Evolutionary conservation across 1,140 invertebrate species (phyloP).

Genomic region (Aleiodes sp.): DNA sequence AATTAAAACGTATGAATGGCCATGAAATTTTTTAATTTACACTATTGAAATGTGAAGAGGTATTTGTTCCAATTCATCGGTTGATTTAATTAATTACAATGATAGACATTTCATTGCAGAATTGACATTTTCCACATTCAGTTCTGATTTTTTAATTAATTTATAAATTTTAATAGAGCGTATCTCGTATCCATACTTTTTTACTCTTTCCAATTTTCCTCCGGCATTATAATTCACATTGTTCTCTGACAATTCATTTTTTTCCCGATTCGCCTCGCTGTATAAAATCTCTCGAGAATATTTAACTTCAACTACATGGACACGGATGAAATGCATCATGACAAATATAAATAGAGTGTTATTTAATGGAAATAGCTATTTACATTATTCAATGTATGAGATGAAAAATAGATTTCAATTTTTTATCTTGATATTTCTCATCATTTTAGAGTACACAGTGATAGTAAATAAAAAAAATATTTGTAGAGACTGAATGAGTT

Average conservation of each 20-base stretch:
- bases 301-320: background rate
- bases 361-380: background rate
- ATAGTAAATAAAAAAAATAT: background rate
- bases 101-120: background rate
- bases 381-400: background rate
- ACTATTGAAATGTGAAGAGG: background rate
- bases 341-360: background rate
- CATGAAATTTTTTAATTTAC: slow-evolving; percentile 2
- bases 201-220: no score
- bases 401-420: background rate
- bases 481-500: no score
- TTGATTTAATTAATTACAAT: background rate
- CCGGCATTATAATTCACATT: no score
- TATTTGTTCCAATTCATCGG: background rate
- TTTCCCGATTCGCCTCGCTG: background rate
- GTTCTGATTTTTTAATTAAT: no score
- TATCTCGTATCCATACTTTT: no score
- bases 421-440: no score
- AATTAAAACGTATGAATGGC: no score
- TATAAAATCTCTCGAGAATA: background rate
- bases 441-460: no score
- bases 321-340: background rate
- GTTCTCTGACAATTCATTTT: background rate
- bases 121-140: background rate
- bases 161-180: no score